Evolutionary conservation across 1,140 invertebrate species (phyloP).

Genomic region (Idris sp.): DNA sequence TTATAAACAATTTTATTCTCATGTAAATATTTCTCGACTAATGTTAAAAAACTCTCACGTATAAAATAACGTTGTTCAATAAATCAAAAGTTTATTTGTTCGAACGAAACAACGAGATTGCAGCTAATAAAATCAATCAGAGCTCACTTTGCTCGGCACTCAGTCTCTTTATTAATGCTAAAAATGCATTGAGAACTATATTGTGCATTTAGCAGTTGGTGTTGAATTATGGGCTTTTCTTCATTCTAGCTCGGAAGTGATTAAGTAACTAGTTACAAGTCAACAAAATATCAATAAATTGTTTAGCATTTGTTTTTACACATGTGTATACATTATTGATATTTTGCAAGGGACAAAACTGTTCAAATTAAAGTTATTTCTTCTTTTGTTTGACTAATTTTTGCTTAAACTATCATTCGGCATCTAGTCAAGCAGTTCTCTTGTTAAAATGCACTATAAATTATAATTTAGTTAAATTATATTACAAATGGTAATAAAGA

Average conservation of each 20-base stretch:
- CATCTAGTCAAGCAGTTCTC: too few relatives aligned
- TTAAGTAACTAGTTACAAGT: slow-evolving; percentile 52
- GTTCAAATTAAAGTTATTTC: too few relatives aligned
- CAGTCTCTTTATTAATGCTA: slow-evolving; percentile 41
- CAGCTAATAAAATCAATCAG: slow-evolving; percentile 43
- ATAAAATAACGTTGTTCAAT: slow-evolving; percentile 27
- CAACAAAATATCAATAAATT: too few relatives aligned
- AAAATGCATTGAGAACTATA: slow-evolving; percentile 30
- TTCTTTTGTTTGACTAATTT: too few relatives aligned
- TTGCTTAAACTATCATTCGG: too few relatives aligned
- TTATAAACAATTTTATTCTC: slow-evolving; percentile 14
- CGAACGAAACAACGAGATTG: slow-evolving; percentile 1
- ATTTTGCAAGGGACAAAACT: too few relatives aligned
- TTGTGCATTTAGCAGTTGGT: too few relatives aligned
- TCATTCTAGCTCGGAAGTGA: slow-evolving; percentile 44
- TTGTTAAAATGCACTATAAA: too few relatives aligned
- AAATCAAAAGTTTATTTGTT: slow-evolving; percentile 45
- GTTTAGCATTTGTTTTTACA: too few relatives aligned
- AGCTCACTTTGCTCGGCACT: slow-evolving; percentile 10
- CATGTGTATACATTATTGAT: too few relatives aligned
- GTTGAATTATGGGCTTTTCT: slow-evolving; percentile 50
- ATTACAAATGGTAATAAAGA: too few relatives aligned
- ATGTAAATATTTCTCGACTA: slow-evolving; percentile 7
- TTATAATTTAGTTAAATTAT: too few relatives aligned
- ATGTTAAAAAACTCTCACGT: slow-evolving; percentile 17